Evolutionary conservation across 2,113 vertebrate species (phyloP), one percentile per base, ranked within the genome.

Genomic region (Chionodraco myersi): DNA sequence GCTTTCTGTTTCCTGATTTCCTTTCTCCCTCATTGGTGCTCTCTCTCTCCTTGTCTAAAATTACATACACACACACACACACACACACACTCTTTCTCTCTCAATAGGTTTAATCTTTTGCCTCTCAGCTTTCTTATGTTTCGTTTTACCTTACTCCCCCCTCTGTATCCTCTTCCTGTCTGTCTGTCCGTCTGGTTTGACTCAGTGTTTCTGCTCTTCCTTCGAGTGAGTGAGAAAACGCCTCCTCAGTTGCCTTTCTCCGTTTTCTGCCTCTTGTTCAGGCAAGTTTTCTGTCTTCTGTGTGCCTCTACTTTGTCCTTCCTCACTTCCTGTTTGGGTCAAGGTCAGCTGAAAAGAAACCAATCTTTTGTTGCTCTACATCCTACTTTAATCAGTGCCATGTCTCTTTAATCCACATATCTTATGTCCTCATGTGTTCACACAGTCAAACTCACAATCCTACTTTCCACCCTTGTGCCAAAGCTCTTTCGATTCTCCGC

Each of bases 401-500:
- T 59, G 36, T 78, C 76, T 79, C 45, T 18, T 12, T 5, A 8
- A 62, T 44, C 15, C 47, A 14, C 16, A 36, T 52, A 60, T 72
- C 72, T 53, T 51, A 61, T 15, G 64, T 48, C 41, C 53, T 45
- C 73, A 62, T 51, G 59, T 65, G 26, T 53, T 54, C 61, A 56
- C n/a, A 36, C 73, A 66, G 64, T 60, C 52, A 64, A 77, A 64
- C 65, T 67, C 75, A 30, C 62, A 69, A 51, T 65, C 44, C 65
- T 62, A 76, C 82, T 82, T 78, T 83, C n/a, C 59, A 21, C 6
- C 18, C 26, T 54, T 41, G 56, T 63, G 69, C 59, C 61, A 78
- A 65, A 83, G 83, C 75, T 82, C 66, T 79, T 72, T 78, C 75
- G 70, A 70, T 70, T 89, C 79, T 84, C 79, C 84, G 36, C 91